Conservation (phyloP, 2,113 vertebrate species). For the Atrichornis clamosus region DNA sequence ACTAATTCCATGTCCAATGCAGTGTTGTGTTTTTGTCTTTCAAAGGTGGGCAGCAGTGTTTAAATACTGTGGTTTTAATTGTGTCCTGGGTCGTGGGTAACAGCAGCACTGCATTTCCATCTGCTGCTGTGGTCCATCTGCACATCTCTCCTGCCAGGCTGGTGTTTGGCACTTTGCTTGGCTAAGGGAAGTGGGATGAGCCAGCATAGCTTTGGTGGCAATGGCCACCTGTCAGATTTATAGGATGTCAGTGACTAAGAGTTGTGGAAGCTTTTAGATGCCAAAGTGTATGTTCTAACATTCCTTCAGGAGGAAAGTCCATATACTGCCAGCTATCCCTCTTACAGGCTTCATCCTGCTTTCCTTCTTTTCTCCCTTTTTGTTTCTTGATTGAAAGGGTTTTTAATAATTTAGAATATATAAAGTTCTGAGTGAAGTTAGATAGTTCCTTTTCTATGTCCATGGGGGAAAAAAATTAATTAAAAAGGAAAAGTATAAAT, state of each 20-base stretch:
- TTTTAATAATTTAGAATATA: background rate
- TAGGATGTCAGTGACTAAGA: background rate
- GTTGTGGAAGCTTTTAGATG: background rate
- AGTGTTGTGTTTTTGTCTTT: background rate
- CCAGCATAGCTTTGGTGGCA: background rate
- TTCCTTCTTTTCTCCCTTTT: background rate
- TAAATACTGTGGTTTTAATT: background rate
- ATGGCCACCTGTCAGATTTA: background rate
- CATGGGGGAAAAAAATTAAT: background rate
- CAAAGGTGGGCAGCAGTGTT: background rate
- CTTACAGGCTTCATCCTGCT: background rate
- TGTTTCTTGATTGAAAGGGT: background rate
- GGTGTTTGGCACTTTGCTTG: accelerated
- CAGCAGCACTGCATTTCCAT: background rate
- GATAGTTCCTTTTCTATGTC: background rate
- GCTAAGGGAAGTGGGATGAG: background rate
- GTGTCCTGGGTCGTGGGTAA: background rate
- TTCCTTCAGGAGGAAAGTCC: background rate
- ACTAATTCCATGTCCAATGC: background rate
- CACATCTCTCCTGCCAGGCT: background rate
- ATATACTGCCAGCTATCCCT: background rate
- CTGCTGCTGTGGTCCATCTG: background rate
- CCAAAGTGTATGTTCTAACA: background rate
- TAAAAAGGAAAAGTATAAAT: background rate
- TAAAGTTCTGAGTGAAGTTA: background rate